These are phyloP conservation scores for Saturnia pavonia DNA, from an alignment of 2,888 invertebrate genomes.

Conservation along the genomic window DNA sequence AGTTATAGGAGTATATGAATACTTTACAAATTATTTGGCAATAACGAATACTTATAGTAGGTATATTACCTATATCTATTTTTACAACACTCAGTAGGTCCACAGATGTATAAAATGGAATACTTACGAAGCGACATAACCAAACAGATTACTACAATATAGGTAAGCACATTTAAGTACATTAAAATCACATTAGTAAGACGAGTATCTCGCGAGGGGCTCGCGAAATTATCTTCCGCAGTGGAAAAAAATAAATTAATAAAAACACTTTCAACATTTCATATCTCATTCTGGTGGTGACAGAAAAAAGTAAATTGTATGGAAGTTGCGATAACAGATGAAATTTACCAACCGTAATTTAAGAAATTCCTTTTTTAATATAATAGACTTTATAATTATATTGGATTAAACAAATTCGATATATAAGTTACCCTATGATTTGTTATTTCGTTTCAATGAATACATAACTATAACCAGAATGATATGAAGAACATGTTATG, in stretches of 20 bases:
- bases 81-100: not conserved
- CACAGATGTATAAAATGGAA: conserved; percentile 24
- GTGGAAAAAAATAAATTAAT: conserved; percentile 74
- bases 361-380: not conserved
- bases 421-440: not conserved
- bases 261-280: conserved; percentile 63
- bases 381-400: not conserved
- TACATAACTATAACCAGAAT: not conserved
- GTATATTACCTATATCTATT: not conserved
- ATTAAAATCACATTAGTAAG: conserved; percentile 80
- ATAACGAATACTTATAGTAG: not conserved
- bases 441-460: not conserved
- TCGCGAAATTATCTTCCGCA: conserved; percentile 67
- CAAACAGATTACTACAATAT: conserved; percentile 67
- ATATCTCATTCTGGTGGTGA: conserved; percentile 60
- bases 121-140: conserved; percentile 46
- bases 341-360: conserved; percentile 18
- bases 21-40: not conserved
- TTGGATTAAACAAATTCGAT: not conserved
- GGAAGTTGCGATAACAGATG: conserved; percentile 62
- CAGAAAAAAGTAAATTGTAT: conserved; percentile 71
- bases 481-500: not conserved
- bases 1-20: not conserved
- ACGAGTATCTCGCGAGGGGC: conserved; percentile 63
- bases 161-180: conserved; percentile 73